phyloP scores from a whole-genome alignment of 1,140 invertebrate genomes.

The Lepidurus arcticus region DNA sequence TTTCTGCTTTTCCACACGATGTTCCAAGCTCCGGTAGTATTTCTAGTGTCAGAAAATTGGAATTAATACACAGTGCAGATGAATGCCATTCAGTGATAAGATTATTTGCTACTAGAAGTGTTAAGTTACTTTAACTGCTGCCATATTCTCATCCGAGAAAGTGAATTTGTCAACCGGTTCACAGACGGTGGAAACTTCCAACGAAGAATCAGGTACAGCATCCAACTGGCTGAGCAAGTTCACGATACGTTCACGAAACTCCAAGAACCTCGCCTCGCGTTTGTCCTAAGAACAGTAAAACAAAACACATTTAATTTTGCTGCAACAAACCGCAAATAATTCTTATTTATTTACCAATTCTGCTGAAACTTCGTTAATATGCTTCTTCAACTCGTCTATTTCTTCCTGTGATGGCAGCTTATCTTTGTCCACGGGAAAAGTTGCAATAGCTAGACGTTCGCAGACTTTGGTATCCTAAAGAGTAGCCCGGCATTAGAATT shows the following conservation, averaged over 20 bases:
- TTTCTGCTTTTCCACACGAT: background rate
- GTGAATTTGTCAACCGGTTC: background rate
- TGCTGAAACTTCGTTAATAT: background rate
- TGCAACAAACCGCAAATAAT: too few species aligned
- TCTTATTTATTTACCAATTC: background rate
- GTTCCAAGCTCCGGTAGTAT: background rate
- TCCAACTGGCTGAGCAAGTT: background rate
- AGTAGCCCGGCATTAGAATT: background rate
- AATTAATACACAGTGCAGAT: background rate
- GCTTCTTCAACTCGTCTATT: constrained; percentile 5
- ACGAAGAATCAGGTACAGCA: background rate
- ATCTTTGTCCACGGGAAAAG: background rate
- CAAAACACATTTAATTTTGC: too few species aligned
- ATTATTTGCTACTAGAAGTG: background rate
- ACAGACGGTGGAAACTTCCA: background rate
- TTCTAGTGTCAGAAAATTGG: background rate
- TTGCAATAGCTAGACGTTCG: background rate
- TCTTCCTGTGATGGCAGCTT: background rate
- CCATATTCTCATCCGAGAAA: background rate
- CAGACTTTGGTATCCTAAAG: constrained; percentile 3
- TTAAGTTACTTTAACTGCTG: background rate
- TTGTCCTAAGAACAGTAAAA: background rate
- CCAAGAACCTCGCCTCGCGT: constrained; percentile 3
- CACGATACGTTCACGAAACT: background rate
- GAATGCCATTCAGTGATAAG: background rate